Evolutionary conservation across 1,140 invertebrate species (phyloP), one percentile per base, ranked within the genome.

Genomic region (Protaetia brevitarsis): DNA sequence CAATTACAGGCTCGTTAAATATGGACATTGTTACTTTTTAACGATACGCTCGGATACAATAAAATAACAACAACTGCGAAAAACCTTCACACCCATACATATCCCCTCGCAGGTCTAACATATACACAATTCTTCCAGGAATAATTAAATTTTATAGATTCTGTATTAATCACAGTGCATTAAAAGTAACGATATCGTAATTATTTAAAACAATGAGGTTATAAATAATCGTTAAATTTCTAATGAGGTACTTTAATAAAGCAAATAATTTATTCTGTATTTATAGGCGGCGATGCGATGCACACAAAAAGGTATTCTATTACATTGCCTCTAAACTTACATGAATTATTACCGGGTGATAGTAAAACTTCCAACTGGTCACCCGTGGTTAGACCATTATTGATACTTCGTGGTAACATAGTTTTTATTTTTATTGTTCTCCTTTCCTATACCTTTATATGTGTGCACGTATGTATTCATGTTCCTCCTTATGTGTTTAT

Each of bases 211-310:
- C 57, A 59, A 59, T 29, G 57, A 28, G 57, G 29, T 59, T 59
- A 29, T 59, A 59, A 59, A 59, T 59, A 59, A 59, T 59, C 10
- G 57, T 59, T 59, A 59, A 59, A 59, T 59, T 59, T 59, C 57
- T 59, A 59, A 59, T 59, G 57, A 59, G 57, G 29, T 29, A 59
- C 57, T 28, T 59, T 59, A 59, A 29, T 59, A 59, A 59, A 59
- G 57, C 57, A 59, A 59, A 59, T 59, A 59, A 59, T 59, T 59
- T 59, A 59, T 59, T 59, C 57, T 19, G 11, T 31, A 31, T 6
- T 59, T 31, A 59, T 16, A 31, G 57, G 57, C 57, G 29, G 27
- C 26, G 2, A 59, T 4, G 29, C 57, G 27, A 59, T 31, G 2
- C 26, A 59, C 13, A 59, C 57, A 59, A 29, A 59, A 28, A 59